Percentiles rank a stretch among this genome's conserved stretches.
phyloP scores from a whole-genome alignment of 2,888 invertebrate species.

The Mantis religiosa region DNA sequence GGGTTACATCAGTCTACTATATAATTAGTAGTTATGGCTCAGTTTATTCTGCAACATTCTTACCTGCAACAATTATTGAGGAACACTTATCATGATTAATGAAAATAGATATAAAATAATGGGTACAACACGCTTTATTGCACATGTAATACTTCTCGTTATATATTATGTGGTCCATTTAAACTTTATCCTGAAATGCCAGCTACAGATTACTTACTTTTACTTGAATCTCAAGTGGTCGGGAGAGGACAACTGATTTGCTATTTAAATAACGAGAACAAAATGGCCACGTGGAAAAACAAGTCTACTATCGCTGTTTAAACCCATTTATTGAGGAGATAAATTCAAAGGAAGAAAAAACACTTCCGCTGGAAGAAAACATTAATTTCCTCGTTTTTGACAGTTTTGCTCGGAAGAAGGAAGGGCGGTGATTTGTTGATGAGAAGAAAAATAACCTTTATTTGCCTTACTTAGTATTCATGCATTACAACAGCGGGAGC shows the following conservation, averaged over 20 bases:
- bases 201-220: too few species aligned
- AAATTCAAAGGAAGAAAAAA: not conserved
- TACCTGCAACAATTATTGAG: too few species aligned
- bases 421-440: not conserved
- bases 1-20: too few species aligned
- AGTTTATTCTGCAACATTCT: too few species aligned
- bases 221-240: not conserved
- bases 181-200: too few species aligned
- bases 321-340: not conserved
- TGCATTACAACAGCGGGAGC: not conserved
- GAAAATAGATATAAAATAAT: too few species aligned
- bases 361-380: not conserved
- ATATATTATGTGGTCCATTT: too few species aligned
- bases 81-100: too few species aligned
- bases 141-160: too few species aligned
- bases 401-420: not conserved
- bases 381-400: not conserved
- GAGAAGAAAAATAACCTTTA: slow-evolving; percentile 1
- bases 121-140: too few species aligned
- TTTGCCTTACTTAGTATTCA: slow-evolving; percentile 16
- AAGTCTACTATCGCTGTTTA: not conserved
- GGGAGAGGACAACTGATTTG: not conserved
- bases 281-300: not conserved
- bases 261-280: not conserved
- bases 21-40: too few species aligned